Base-by-base conservation (phyloP, 2,888 invertebrate species). In the Drosophila multiciliata region DNA sequence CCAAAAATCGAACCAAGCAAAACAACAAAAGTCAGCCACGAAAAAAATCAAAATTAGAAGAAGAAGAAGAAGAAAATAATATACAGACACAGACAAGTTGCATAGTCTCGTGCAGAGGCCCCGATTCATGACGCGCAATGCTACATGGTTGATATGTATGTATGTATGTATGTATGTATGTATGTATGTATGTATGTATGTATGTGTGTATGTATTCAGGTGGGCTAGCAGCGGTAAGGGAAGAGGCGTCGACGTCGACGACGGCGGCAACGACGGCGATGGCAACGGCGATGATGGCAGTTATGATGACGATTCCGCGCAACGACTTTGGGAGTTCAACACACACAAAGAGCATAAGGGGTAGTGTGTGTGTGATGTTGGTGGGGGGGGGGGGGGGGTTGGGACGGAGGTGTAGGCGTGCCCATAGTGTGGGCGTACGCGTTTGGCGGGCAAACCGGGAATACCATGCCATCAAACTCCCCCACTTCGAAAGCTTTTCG, bases 31-130 rank as follows among this genome's bases (percentile, higher is more conserved):
- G 50, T 53, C 15, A 52, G 48, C 29, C 53, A 49, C 32, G 68
- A 74, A 35, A 59, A 38, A 38, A 45, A 7, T 3, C 45, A 6
- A 20, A 45, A n/a, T 29, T 23, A 29, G 17, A 50, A 50, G 26
- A 49, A 49, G 49, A 29, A 50, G 53, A 80, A 64, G 29, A 29
- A 29, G 29, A 71, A 71, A 45, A 64, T 64, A 79, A 76, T 60
- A 57, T 70, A 57, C 69, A 75, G 64, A 75, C 66, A 79, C 75
- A 66, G 66, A 87, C 72, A 81, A 87, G 74, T 82, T 71, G 77
- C 62, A 85, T 85, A 87, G 90, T 89, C 84, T 85, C 88, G 59
- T 85, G 88, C 45, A 57, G 36, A 87, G 84, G 90, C 84, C 83
- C 77, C 67, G 85, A 50, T 89, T 70, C 76, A 66, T 55, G 49